phyloP scores from a whole-genome alignment of 2,113 vertebrate genomes.

The Coryphaenoides rupestris region DNA sequence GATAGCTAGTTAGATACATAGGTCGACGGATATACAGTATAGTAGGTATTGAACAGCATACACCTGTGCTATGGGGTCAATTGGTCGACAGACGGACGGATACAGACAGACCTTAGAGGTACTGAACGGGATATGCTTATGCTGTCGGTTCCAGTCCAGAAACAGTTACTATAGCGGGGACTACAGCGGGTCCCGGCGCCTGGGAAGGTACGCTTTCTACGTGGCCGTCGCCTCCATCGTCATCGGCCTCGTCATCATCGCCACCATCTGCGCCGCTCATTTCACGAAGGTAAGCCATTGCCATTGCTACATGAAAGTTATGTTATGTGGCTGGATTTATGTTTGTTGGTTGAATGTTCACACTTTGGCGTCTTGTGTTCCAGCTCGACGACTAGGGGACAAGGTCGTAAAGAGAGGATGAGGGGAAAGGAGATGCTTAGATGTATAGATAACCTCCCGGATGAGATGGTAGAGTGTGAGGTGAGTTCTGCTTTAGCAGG shows the following conservation, averaged over 20 bases:
- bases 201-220: constrained; percentile 81
- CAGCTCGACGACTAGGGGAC: constrained; percentile 43
- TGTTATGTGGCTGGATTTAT: neutral
- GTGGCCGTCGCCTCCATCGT: constrained; percentile 82
- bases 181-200: constrained; percentile 79
- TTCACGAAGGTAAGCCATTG: constrained; percentile 76
- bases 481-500: neutral
- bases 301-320: neutral
- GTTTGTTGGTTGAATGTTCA: neutral
- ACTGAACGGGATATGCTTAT: neutral
- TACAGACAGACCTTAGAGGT: no score
- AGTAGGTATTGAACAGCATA: neutral
- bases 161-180: constrained; percentile 84
- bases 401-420: neutral
- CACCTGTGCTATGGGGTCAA: neutral
- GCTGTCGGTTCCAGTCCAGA: constrained; percentile 71
- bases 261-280: constrained; percentile 76
- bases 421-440: neutral
- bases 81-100: no score
- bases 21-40: no score
- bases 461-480: neutral
- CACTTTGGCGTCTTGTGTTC: no score
- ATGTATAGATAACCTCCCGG: no score
- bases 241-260: constrained; percentile 83
- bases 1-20: no score